Evolutionary conservation across 2,888 invertebrate genomes (phyloP).

Genomic region (Eilema caniola): DNA sequence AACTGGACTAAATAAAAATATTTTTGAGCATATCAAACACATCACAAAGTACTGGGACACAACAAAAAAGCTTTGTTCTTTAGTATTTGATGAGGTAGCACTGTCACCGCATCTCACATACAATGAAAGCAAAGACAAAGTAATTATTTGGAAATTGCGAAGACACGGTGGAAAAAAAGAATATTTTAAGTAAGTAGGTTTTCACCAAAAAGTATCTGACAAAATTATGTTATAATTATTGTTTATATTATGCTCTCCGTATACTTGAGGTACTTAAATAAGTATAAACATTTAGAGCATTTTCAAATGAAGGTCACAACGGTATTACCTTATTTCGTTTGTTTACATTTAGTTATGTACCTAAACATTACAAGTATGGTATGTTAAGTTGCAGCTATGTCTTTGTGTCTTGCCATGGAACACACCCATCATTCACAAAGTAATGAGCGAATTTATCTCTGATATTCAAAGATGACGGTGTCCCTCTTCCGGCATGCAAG

Average conservation of each 20-base stretch:
- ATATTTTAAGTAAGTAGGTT: slow-evolving; percentile 38
- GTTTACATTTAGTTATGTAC: slow-evolving; percentile 37
- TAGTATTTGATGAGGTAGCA: no score
- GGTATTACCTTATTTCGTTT: slow-evolving; percentile 38
- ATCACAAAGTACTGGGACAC: no score
- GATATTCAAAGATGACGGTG: slow-evolving; percentile 43
- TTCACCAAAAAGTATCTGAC: slow-evolving; percentile 28
- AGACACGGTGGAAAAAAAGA: slow-evolving; percentile 38
- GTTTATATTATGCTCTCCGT: slow-evolving; percentile 42
- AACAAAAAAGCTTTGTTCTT: no score
- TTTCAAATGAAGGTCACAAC: slow-evolving; percentile 36
- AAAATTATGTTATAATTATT: slow-evolving; percentile 32
- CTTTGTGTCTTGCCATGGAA: no score
- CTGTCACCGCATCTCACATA: no score
- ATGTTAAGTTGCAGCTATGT: slow-evolving; percentile 23
- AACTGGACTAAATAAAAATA: no score
- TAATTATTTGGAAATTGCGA: slow-evolving; percentile 35
- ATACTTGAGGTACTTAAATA: slow-evolving; percentile 39
- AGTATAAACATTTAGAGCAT: slow-evolving; percentile 35
- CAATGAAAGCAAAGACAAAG: no score
- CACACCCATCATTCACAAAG: neutral
- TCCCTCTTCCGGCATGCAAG: slow-evolving; percentile 42
- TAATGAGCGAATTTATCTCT: slow-evolving; percentile 31
- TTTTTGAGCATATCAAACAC: no score
- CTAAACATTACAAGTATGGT: slow-evolving; percentile 31